Base-by-base conservation (phyloP, 2,888 invertebrate species). In the Hemithea aestivaria region DNA sequence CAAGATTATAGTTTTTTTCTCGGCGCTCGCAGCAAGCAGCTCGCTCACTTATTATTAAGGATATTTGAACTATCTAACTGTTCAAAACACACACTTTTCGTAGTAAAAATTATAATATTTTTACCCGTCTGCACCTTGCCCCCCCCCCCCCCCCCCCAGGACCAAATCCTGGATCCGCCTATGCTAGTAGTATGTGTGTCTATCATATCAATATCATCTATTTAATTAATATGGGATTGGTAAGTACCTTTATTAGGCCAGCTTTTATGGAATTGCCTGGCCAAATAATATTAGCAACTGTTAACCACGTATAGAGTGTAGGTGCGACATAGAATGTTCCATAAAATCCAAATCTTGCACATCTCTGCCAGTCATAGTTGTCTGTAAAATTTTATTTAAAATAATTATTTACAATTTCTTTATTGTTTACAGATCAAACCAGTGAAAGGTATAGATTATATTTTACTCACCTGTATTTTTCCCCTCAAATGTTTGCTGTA, bases 251-350 rank as follows among this genome's bases (percentile, higher is more conserved):
- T 24, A 90, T 90, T 7, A 95, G 62, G 7, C 93, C 94, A 45
- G 91, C 91, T 65, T 88, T 89, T 24, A 95, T 62, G 40, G 91
- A 89, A 45, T 88, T 90, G 30, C 90, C 90, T 10, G 95, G 95
- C 92, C 94, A 94, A 72, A 95, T 84, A 33, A 89, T 87, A 53
- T 90, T 91, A n/a, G 94, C 92, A 32, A 94, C 73, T 66, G 91
- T 91, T 28, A 96, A 82, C 95, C 95, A 95, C 37, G 90, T 89
- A 62, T 94, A 95, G 0, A 95, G 75, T 3, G 94, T 93, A 7
- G 95, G 95, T 1, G 95, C 95, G 10, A 94, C 93, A 72, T 93
- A 94, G 29, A 93, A 89, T 6, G 93, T 91, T n/a, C 95, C 95
- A 72, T 93, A 95, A 31, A 94, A 60, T 59, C 93, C 91, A 77